Percentiles rank a stretch among this genome's conserved stretches.
Evolutionary conservation across 2,888 invertebrate genomes (phyloP).

Genomic region (Rhabditoides inermis): DNA sequence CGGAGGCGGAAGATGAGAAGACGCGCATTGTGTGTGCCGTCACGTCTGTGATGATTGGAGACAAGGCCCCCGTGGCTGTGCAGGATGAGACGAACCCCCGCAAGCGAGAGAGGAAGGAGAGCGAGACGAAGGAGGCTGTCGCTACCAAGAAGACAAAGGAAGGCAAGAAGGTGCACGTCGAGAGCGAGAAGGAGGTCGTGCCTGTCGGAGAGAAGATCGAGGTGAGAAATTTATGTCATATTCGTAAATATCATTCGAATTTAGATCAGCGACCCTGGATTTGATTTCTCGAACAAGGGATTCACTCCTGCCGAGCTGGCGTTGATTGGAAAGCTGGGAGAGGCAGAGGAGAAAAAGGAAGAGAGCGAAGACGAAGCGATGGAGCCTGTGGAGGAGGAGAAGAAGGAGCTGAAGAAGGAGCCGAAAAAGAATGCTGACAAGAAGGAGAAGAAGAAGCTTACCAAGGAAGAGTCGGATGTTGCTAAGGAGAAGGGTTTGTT

Average conservation of each 20-base stretch:
- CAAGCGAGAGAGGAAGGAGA: no score
- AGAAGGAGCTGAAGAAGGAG: slow-evolving; percentile 8
- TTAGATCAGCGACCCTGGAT: slow-evolving; percentile 33
- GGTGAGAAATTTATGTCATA: no score
- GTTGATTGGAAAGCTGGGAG: slow-evolving; percentile 23
- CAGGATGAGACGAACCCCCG: no score
- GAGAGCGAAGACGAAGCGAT: slow-evolving; percentile 1
- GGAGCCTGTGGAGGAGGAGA: slow-evolving; percentile 3
- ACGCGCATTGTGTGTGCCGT: no score
- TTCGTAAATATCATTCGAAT: background rate
- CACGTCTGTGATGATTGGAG: no score
- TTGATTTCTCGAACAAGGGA: slow-evolving; percentile 30
- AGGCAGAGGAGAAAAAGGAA: slow-evolving; percentile 9
- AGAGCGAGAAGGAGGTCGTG: slow-evolving; percentile 11
- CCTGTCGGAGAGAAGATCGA: slow-evolving; percentile 12
- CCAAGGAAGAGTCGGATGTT: background rate
- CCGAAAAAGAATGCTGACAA: background rate
- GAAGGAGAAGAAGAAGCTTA: background rate
- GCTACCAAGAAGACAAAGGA: no score
- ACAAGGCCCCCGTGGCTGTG: no score
- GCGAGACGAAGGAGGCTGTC: no score
- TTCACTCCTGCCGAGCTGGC: slow-evolving; percentile 32
- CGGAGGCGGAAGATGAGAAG: no score
- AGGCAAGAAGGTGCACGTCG: no score
- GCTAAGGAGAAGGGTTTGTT: background rate